A percentile compares a stretch with the other conserved stretches of the same genome.
Conservation (phyloP, 1,140 invertebrate genomes). For the Drosophila fuyamai region DNA sequence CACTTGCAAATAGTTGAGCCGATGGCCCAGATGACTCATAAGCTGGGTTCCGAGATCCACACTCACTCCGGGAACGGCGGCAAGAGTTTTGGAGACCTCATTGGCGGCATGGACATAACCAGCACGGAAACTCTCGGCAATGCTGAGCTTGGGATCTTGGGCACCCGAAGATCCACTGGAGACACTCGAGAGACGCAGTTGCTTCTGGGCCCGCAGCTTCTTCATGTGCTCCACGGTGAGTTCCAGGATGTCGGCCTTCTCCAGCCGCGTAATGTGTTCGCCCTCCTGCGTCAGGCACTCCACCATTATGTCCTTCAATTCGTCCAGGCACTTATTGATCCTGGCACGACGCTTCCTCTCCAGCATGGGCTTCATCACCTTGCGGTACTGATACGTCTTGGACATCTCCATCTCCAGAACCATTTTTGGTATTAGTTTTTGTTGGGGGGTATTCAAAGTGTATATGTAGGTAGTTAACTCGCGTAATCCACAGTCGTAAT, state of each 20-base stretch:
- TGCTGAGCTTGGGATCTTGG: constrained; percentile 81
- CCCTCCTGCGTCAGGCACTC: constrained; percentile 86
- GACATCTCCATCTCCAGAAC: constrained; percentile 85
- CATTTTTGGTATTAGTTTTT: constrained; percentile 43
- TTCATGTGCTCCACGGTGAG: constrained; percentile 94
- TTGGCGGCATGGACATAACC: constrained; percentile 93
- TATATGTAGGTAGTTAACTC: constrained; percentile 27
- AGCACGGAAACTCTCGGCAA: constrained; percentile 89
- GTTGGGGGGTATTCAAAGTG: background rate
- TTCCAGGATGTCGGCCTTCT: constrained; percentile 96
- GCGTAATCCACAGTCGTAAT: constrained; percentile 67
- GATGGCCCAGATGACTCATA: constrained; percentile 94
- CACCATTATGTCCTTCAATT: constrained; percentile 93
- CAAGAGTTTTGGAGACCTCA: constrained; percentile 91
- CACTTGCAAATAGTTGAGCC: constrained; percentile 88
- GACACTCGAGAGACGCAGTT: constrained; percentile 82
- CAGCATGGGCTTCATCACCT: constrained; percentile 92
- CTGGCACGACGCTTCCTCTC: constrained; percentile 94
- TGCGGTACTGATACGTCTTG: constrained; percentile 87
- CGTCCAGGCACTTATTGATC: constrained; percentile 94
- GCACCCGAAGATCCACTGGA: background rate
- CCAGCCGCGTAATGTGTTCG: constrained; percentile 93
- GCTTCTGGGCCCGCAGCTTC: constrained; percentile 89
- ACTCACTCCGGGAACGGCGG: constrained; percentile 93
- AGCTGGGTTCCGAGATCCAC: constrained; percentile 93